Conservation (phyloP, 2,113 vertebrate genomes). For the Embiotoca jacksoni region DNA sequence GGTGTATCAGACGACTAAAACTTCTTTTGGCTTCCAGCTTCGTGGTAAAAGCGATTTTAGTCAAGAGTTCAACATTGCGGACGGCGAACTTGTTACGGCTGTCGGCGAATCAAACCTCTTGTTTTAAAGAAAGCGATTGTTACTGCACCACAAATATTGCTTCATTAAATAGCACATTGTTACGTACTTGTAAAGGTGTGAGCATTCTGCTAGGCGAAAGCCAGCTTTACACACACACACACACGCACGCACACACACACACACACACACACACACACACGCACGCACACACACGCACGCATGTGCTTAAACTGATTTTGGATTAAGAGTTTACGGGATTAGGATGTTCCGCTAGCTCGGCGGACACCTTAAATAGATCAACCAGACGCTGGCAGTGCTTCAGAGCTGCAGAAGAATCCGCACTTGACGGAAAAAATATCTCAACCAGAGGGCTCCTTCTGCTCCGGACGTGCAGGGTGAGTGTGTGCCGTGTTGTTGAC, state of each 20-base stretch:
- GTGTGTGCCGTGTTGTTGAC: conserved; percentile 9
- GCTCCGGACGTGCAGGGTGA: conserved; percentile 38
- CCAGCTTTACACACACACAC: not conserved
- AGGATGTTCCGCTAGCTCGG: conserved; percentile 69
- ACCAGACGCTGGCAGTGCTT: conserved; percentile 10
- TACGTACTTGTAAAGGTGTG: not conserved
- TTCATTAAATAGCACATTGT: not conserved
- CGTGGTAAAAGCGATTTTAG: too few species aligned
- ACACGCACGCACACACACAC: not conserved
- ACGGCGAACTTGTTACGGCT: too few species aligned
- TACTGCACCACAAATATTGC: not conserved
- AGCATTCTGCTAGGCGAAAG: not conserved
- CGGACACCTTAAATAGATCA: conserved; percentile 65
- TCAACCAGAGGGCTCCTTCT: conserved; percentile 2
- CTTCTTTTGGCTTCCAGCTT: too few species aligned
- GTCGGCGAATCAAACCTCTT: too few species aligned
- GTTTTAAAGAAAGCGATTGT: too few species aligned
- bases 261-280: not conserved
- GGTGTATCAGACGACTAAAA: too few species aligned
- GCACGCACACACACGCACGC: not conserved
- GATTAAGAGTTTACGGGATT: conserved; percentile 80
- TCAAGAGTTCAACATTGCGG: too few species aligned
- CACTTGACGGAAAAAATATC: conserved; percentile 6
- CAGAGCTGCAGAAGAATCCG: conserved; percentile 9
- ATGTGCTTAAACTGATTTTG: conserved; percentile 39